Evolutionary conservation across 2,113 vertebrate genomes (phyloP).

Genomic region (Nothobranchius kuhntae): DNA sequence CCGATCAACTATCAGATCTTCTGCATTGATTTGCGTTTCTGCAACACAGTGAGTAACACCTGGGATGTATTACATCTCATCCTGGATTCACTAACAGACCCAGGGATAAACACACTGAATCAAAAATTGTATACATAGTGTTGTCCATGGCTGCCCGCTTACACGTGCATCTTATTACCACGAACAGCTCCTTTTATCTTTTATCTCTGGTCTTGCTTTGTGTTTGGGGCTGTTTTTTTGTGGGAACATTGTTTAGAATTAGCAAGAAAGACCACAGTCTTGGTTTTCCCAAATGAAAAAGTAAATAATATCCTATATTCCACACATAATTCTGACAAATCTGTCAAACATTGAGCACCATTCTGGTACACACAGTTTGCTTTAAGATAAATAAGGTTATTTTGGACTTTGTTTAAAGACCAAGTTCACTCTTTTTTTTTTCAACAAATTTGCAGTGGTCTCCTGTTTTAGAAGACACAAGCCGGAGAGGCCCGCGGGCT

Average conservation of each 20-base stretch:
- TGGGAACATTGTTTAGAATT: slow-evolving; percentile 49
- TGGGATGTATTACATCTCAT: slow-evolving; percentile 58
- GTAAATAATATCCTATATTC: too few relatives aligned
- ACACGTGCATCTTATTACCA: slow-evolving; percentile 50
- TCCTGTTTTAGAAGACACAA: too few relatives aligned
- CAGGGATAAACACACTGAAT: slow-evolving; percentile 39
- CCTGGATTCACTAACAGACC: slow-evolving; percentile 27
- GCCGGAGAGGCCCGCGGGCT: too few relatives aligned
- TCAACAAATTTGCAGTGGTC: too few relatives aligned
- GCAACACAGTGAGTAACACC: slow-evolving; percentile 18
- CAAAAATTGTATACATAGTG: slow-evolving; percentile 36
- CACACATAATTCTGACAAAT: too few relatives aligned
- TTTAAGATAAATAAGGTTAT: too few relatives aligned
- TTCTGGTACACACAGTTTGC: too few relatives aligned
- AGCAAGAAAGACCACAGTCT: slow-evolving; percentile 32
- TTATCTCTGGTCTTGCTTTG: slow-evolving; percentile 34
- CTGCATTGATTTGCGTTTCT: slow-evolving; percentile 45
- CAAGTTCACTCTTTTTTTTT: too few relatives aligned
- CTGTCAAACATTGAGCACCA: too few relatives aligned
- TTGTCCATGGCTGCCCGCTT: slow-evolving; percentile 44
- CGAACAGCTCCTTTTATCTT: slow-evolving; percentile 46
- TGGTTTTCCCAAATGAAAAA: slow-evolving; percentile 17
- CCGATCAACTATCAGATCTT: slow-evolving; percentile 32
- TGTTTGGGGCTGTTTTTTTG: slow-evolving; percentile 23
- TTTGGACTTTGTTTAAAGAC: too few relatives aligned